Evolutionary conservation across 2,888 invertebrate genomes (phyloP).

Genomic region (Drosophila tripunctata): DNA sequence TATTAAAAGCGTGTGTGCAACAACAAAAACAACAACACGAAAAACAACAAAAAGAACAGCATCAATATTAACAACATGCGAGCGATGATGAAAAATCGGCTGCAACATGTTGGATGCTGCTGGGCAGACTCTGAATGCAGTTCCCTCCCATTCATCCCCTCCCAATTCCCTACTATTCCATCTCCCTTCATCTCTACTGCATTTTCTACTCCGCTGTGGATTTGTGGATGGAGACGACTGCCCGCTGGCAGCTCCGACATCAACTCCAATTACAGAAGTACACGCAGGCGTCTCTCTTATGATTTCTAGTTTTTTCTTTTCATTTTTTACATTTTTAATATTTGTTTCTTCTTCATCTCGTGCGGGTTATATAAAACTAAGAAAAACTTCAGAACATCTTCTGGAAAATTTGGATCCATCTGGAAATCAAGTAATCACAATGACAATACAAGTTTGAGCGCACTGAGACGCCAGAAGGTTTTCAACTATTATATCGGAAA

Average conservation of each 20-base stretch:
- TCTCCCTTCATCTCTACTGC: constrained; percentile 15
- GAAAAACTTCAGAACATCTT: not conserved
- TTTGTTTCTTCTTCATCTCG: constrained; percentile 53
- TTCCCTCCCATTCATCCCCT: constrained; percentile 12
- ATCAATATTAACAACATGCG: constrained; percentile 66
- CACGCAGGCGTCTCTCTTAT: constrained; percentile 78
- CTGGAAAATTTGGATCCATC: constrained; percentile 17
- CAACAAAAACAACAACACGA: constrained; percentile 35
- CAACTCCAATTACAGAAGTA: constrained; percentile 80
- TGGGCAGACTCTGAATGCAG: constrained; percentile 32
- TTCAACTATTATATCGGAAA: not conserved
- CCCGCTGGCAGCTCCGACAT: constrained; percentile 76
- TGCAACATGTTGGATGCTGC: constrained; percentile 82
- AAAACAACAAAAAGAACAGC: constrained; percentile 41
- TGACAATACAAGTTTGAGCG: not conserved
- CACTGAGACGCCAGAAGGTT: not conserved
- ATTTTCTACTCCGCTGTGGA: constrained; percentile 16
- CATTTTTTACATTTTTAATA: constrained; percentile 54
- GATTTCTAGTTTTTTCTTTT: constrained; percentile 63
- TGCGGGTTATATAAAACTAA: constrained; percentile 37
- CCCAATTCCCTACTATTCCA: constrained; percentile 3
- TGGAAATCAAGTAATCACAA: constrained; percentile 17
- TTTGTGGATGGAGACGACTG: constrained; percentile 28
- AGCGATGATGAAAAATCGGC: constrained; percentile 82
- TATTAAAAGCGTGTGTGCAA: constrained; percentile 70